phyloP scores from a whole-genome alignment of 2,797 vertebrate genomes.

The Enteromius treurensis region DNA sequence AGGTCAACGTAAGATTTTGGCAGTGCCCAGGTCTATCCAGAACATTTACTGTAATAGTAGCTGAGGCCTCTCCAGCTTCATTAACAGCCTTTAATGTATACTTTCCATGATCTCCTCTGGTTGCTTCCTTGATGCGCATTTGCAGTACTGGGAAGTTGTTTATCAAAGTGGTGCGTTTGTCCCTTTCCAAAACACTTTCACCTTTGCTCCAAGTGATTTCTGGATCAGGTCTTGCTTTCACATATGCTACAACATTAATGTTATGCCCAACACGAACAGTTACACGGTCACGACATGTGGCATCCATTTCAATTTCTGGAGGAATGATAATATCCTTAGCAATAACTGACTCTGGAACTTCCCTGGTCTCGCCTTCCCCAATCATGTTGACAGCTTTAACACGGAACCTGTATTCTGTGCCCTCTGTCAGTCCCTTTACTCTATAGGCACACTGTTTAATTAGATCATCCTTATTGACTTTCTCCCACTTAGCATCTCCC shows the following conservation, averaged over 20 bases:
- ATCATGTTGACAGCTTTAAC: conserved; percentile 93
- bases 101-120: conserved; percentile 91
- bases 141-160: conserved; percentile 89
- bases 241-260: conserved; percentile 88
- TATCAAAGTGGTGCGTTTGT: conserved; percentile 83
- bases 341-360: conserved; percentile 90
- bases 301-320: conserved; percentile 94
- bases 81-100: conserved; percentile 94
- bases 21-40: conserved; percentile 97
- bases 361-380: conserved; percentile 93
- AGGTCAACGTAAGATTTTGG: conserved; percentile 88
- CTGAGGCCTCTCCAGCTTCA: conserved; percentile 92
- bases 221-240: conserved; percentile 94
- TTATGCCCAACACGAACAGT: conserved; percentile 96
- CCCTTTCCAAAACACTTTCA: conserved; percentile 82
- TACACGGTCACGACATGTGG: conserved; percentile 86
- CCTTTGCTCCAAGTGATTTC: conserved; percentile 94
- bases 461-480: conserved; percentile 91
- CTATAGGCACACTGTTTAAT: conserved; percentile 91
- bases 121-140: conserved; percentile 90
- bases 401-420: conserved; percentile 91
- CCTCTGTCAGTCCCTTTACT: conserved; percentile 90
- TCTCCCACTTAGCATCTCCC: conserved; percentile 87
- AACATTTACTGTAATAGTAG: conserved; percentile 90
- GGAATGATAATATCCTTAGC: conserved; percentile 95